phyloP scores from a whole-genome alignment of 2,113 vertebrate species.

The Cyprinodon variegatus region DNA sequence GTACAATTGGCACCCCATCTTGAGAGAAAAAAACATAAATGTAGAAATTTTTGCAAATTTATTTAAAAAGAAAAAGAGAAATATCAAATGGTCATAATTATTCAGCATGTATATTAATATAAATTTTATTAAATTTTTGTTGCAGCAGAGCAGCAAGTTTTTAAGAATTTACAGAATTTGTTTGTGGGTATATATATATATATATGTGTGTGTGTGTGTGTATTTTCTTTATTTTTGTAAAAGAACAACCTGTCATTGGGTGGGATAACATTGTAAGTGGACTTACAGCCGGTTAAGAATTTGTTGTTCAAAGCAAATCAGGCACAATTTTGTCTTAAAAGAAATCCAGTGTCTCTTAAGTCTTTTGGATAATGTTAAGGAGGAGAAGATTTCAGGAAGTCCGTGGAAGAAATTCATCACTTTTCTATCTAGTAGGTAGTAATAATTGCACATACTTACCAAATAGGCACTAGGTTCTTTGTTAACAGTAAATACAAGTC shows the following conservation, averaged over 20 bases:
- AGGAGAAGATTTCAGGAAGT: neutral
- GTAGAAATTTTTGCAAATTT: too few relatives aligned
- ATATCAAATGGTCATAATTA: too few relatives aligned
- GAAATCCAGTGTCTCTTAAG: neutral
- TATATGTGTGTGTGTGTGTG: too few relatives aligned
- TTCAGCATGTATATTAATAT: too few relatives aligned
- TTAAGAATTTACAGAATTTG: too few relatives aligned
- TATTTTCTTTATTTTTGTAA: too few relatives aligned
- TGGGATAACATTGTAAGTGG: neutral
- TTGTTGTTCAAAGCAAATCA: neutral
- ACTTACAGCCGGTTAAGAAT: neutral
- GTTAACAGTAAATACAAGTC: neutral
- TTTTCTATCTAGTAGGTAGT: neutral
- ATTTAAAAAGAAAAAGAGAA: too few relatives aligned
- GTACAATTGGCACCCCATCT: too few relatives aligned
- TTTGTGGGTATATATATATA: too few relatives aligned
- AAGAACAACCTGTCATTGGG: neutral
- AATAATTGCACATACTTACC: neutral
- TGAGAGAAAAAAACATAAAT: too few relatives aligned
- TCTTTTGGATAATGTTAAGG: neutral
- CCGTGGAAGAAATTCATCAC: neutral
- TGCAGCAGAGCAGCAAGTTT: too few relatives aligned
- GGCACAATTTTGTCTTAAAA: neutral
- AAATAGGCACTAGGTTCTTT: neutral
- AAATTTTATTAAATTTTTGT: too few relatives aligned